Percentiles rank a stretch among this genome's conserved stretches.
Conservation (phyloP, 2,888 invertebrate species). For the Drosophila niveifrons region DNA sequence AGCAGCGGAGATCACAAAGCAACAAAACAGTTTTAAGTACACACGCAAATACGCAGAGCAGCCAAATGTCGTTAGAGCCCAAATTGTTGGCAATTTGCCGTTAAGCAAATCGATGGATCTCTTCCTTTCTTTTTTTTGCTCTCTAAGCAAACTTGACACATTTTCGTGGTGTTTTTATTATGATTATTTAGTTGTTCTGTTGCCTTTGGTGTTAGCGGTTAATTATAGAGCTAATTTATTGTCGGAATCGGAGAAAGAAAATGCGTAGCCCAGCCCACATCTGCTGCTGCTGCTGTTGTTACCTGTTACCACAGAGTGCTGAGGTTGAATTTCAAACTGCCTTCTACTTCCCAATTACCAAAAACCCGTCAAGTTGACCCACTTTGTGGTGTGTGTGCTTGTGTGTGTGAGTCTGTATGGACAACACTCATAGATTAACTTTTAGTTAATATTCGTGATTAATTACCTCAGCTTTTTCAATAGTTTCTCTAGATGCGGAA, state of each 20-base stretch:
- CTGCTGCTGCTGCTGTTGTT: not conserved
- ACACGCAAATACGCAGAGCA: conserved; percentile 10
- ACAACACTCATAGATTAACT: conserved; percentile 19
- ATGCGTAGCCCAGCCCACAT: conserved; percentile 40
- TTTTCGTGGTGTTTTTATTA: conserved; percentile 16
- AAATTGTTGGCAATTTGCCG: conserved; percentile 36
- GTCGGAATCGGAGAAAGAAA: conserved; percentile 50
- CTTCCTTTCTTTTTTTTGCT: not conserved
- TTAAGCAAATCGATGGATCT: conserved; percentile 24
- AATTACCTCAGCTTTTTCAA: conserved; percentile 17
- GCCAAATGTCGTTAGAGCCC: conserved; percentile 13
- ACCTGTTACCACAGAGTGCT: conserved; percentile 7
- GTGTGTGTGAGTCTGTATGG: not conserved
- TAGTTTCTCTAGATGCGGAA: conserved; percentile 4
- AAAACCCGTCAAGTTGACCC: conserved; percentile 46
- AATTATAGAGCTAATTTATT: conserved; percentile 64
- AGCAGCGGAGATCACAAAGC: conserved; percentile 5
- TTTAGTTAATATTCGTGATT: conserved; percentile 33
- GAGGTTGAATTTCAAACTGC: not conserved
- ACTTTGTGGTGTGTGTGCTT: conserved; percentile 23
- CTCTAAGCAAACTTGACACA: conserved; percentile 42
- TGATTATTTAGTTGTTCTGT: conserved; percentile 45
- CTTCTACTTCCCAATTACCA: conserved; percentile 9
- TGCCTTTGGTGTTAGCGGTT: conserved; percentile 57
- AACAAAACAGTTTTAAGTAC: conserved; percentile 10